Base-by-base conservation (phyloP, 2,797 vertebrate species). In the Pagetopsis macropterus region DNA sequence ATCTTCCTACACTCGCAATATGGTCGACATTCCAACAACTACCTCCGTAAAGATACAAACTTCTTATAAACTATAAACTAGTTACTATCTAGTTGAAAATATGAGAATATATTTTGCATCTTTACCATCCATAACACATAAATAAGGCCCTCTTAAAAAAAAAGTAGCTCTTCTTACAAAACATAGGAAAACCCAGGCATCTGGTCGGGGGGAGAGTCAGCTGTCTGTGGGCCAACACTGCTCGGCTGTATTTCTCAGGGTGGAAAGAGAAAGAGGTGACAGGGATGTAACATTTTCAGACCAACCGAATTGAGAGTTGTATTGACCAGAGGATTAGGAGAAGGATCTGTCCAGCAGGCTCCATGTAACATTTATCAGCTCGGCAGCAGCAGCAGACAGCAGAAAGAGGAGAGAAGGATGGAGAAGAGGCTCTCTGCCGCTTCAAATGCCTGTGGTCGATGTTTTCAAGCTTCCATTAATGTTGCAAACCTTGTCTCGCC, bases 311-410 rank as follows among this genome's bases (percentile, higher is more conserved):
- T 48, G 83, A 81, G 76, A 75, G 81, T 75, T 60, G 63, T 72
- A 78, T 83, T 85, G 84, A 84, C 85, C 66, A 73, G 59, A 79
- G 84, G 77, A 87, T 89, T 84, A 89, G 68, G 57, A 78, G 71
- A 77, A 65, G 17, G 79, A 84, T 87, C 81, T 87, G 75, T 80
- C 79, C 71, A 55, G 69, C 79, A 84, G 82, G 64, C 75, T 48
- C 61, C 58, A 83, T 85, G 81, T 75, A 91, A 85, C 70, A 87
- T 89, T 87, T 75, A 87, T 88, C 85, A 84, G 74, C 58, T 86
- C 70, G 43, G 58, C 65, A 73, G 81, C 82, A 81, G 85, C 73
- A 87, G 82, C 69, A 69, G 78, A 75, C 44, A 68, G 33, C 15
- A 72, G 33, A 50, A 65, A 27, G 44, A 33, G n/a, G 73, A 64